phyloP scores from a whole-genome alignment of 2,888 invertebrate species.

The Sesia bembeciformis region DNA sequence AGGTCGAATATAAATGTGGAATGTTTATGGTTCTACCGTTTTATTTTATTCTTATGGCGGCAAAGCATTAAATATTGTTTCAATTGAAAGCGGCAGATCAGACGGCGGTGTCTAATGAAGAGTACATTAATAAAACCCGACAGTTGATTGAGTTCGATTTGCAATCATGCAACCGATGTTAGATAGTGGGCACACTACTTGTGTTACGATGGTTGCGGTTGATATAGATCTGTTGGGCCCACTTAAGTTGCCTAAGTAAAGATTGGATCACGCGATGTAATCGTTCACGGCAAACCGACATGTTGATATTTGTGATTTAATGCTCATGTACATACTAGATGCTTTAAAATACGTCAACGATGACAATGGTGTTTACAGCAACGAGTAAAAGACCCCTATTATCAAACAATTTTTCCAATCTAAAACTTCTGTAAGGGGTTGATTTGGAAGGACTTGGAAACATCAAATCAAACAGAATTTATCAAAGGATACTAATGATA shows the following conservation, averaged over 20 bases:
- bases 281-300: background rate
- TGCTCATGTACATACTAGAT: too few relatives aligned
- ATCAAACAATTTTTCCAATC: too few relatives aligned
- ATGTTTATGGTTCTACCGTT: constrained; percentile 75
- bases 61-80: constrained; percentile 71
- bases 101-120: constrained; percentile 60
- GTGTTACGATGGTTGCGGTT: constrained; percentile 31
- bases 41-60: constrained; percentile 68
- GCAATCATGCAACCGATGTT: constrained; percentile 27
- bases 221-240: constrained; percentile 22
- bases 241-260: background rate
- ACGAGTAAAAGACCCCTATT: too few relatives aligned
- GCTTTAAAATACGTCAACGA: too few relatives aligned
- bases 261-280: background rate
- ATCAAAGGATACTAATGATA: too few relatives aligned
- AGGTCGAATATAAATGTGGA: constrained; percentile 74
- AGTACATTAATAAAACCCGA: constrained; percentile 55
- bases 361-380: too few relatives aligned
- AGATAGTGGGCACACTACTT: constrained; percentile 28
- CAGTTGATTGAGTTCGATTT: constrained; percentile 57
- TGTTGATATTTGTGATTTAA: too few relatives aligned
- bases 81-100: constrained; percentile 71
- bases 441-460: too few relatives aligned
- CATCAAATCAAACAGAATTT: too few relatives aligned
- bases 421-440: too few relatives aligned